Conservation (phyloP, 2,113 vertebrate species). For the Calonectris borealis region DNA sequence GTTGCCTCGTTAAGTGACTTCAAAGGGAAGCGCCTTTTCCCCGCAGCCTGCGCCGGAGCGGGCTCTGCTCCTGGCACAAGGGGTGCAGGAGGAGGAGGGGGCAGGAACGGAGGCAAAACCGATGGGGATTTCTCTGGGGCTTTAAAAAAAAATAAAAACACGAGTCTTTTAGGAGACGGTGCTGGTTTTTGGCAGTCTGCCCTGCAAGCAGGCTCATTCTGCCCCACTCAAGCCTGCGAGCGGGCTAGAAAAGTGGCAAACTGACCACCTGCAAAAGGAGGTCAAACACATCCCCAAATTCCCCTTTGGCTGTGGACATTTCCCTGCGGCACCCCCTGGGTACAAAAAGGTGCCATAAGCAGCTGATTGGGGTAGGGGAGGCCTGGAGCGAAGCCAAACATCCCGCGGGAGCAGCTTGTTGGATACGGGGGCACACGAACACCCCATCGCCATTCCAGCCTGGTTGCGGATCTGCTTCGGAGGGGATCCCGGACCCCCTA, state of each 20-base stretch:
- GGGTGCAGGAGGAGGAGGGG: background rate
- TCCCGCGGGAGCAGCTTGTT: background rate
- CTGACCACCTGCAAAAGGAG: background rate
- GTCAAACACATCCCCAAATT: background rate
- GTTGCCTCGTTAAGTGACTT: constrained; percentile 66
- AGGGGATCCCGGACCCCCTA: background rate
- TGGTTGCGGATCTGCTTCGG: background rate
- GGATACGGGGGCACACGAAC: background rate
- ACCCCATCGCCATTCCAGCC: accelerated
- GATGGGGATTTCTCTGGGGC: background rate
- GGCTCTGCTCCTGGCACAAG: constrained; percentile 57
- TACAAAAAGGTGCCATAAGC: background rate
- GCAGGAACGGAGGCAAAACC: background rate
- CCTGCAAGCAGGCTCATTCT: background rate
- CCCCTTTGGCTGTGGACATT: background rate
- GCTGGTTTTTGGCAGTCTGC: background rate
- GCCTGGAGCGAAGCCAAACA: background rate
- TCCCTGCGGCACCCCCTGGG: background rate
- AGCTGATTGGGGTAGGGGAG: background rate
- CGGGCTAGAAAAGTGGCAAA: background rate
- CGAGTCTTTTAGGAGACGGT: background rate
- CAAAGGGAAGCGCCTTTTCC: constrained; percentile 59
- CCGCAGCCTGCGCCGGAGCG: background rate
- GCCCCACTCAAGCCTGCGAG: background rate
- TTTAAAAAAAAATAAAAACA: background rate